Evolutionary conservation across 2,113 vertebrate genomes (phyloP), one percentile per base, ranked within the genome.

Genomic region (Canis aureus): DNA sequence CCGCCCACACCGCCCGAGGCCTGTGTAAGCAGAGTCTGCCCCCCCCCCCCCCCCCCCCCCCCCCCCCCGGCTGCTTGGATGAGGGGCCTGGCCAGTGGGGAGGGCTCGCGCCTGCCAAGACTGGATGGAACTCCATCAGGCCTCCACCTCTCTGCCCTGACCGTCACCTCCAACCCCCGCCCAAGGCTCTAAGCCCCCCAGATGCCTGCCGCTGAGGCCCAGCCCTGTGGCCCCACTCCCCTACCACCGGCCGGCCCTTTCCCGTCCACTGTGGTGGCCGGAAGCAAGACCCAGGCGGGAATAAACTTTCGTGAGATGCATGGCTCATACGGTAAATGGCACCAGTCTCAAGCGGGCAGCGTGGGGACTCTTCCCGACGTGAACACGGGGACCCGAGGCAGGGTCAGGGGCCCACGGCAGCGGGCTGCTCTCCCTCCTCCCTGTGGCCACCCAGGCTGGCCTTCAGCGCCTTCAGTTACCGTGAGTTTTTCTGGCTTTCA

Each of bases 101-200:
- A 66, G 79, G 62, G 5, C 4, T 0, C 3, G 1, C 2, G 23
- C 1, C 5, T 11, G 43, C 8, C 0, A 10, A 10, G 32, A 22
- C 62, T 32, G 12, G 9, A 43, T 38, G 71, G 60, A 27, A 60
- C 35, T 35, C 79, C n/a, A 13, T 13, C 4, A 10, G 87, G 6
- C 55, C 81, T 25, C 80, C 71, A 17, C 4, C 5, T 25, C 51
- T 43, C 53, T 27, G 23, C 67, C 4, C 27, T 7, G 23, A 49
- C 29, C 4, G 3, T 27, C 32, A 16, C 2, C 4, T 22, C 29
- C 15, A 3, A 62, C 17, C 23, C 57, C 59, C 20, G 1, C 43
- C 43, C 43, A 6, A 43, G 43, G 38, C 2, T 49, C 35, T 9
- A 25, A 29, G n/a, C 73, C 4, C 53, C 23, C 25, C 32, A 53